These are phyloP conservation scores for Galbula dea DNA, from an alignment of 2,113 vertebrate species.

Conservation along the genomic window DNA sequence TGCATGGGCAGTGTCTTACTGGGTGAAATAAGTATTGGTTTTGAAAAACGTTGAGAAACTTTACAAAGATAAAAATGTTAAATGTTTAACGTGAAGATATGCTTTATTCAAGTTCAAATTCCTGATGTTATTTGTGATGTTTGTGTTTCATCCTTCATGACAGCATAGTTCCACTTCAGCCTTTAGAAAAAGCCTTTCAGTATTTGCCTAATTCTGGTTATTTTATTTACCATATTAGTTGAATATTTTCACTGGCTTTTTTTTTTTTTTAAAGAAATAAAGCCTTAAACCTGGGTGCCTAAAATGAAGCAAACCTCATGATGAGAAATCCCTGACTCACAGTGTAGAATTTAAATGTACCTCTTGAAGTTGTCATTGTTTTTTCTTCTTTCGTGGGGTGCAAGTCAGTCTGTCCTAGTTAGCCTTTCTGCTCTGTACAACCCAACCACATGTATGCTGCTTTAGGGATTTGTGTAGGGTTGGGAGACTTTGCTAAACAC, in stretches of 20 bases:
- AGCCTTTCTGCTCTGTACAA: background rate
- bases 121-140: background rate
- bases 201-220: background rate
- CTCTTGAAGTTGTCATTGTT: background rate
- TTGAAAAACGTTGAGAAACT: background rate
- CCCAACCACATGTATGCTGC: rapidly evolving
- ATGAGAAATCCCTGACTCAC: background rate
- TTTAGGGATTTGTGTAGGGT: background rate
- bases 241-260: background rate
- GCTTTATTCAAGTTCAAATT: background rate
- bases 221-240: background rate
- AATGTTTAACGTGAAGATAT: background rate
- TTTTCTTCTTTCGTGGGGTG: background rate
- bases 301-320: background rate
- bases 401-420: background rate
- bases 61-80: background rate
- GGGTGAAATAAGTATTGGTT: background rate
- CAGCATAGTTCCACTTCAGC: background rate
- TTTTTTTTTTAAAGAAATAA: background rate
- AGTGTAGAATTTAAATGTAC: background rate
- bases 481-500: background rate
- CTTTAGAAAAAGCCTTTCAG: background rate
- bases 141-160: background rate
- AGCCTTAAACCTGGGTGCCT: background rate
- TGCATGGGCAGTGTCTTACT: background rate